Conservation (phyloP, 2,113 vertebrate species). For the Aleadryas rufinucha region DNA sequence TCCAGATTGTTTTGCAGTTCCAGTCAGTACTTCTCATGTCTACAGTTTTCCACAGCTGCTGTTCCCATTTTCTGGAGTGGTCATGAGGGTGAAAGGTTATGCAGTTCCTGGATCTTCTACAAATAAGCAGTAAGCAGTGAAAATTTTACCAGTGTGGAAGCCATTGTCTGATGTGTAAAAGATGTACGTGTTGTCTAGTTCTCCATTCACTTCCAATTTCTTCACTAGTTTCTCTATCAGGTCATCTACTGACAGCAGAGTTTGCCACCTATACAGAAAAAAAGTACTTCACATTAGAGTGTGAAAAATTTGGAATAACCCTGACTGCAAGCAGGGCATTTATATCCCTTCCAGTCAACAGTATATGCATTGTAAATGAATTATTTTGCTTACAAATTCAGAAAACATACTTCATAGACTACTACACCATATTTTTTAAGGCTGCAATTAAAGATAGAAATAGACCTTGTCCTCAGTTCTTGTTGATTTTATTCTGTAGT, state of each 20-base stretch:
- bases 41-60: not conserved
- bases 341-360: not conserved
- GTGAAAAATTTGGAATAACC: not conserved
- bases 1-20: not conserved
- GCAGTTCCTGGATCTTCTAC: not conserved
- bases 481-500: not conserved
- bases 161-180: constrained; percentile 98
- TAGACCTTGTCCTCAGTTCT: not conserved
- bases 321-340: not conserved
- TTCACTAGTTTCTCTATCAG: constrained; percentile 91
- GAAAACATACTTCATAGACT: not conserved
- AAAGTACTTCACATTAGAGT: not conserved
- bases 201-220: constrained; percentile 80
- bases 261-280: constrained; percentile 84
- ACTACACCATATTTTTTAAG: not conserved
- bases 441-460: not conserved
- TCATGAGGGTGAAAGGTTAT: not conserved
- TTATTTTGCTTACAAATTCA: not conserved
- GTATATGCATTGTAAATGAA: not conserved
- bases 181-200: constrained; percentile 90
- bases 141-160: constrained; percentile 87
- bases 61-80: not conserved
- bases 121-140: not conserved
- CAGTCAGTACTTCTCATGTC: not conserved
- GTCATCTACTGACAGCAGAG: constrained; percentile 94